Evolutionary conservation across 2,888 invertebrate genomes (phyloP), one percentile per base, ranked within the genome.

Genomic region (Darwinula stevensoni): DNA sequence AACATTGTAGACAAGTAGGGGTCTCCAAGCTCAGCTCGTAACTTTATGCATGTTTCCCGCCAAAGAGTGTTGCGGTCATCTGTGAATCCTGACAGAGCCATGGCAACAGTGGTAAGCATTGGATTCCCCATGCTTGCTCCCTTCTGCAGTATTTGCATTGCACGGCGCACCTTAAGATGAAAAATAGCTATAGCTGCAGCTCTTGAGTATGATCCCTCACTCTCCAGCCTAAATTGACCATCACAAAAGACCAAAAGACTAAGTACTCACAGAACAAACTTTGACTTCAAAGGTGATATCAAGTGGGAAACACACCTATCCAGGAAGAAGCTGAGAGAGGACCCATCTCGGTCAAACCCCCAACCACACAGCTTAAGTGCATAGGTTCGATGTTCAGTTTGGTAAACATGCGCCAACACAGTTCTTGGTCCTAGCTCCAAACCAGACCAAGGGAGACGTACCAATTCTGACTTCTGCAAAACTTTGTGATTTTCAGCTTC

Each of bases 181-280:
- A 86, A 88, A 33, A 80, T 69, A 30, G 80, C 74, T 34, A 88
- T 68, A 35, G 86, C 78, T 22, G 86, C 82, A 27, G 84, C 84
- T 47, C 82, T 63, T 34, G 71, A 64, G 53, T 67, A 64, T 41
- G 68, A 67, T 34, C 63, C 63, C 48, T 73, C 71, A n/a, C 38
- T 36, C 34, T 45, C 45, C 27, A 80, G 56, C 41, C 66, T 47
- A 38, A 11, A 5, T 32, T 5, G 6, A 33, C 22, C 14, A 14
- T n/a, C 16, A 11, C 31, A 16, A 34, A 13, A 34, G 17, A 16
- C 16, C 14, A n/a, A 27, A 33, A 30, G 22, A 14, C n/a, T 15
- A n/a, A 14, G 15, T 35, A 6, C 13, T n/a, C n/a, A n/a, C n/a
- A n/a, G n/a, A n/a, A n/a, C n/a, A n/a, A n/a, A n/a, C n/a, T n/a